These are phyloP conservation scores for Catharus bicknelli DNA, from an alignment of 2,113 vertebrate genomes.

Conservation along the genomic window DNA sequence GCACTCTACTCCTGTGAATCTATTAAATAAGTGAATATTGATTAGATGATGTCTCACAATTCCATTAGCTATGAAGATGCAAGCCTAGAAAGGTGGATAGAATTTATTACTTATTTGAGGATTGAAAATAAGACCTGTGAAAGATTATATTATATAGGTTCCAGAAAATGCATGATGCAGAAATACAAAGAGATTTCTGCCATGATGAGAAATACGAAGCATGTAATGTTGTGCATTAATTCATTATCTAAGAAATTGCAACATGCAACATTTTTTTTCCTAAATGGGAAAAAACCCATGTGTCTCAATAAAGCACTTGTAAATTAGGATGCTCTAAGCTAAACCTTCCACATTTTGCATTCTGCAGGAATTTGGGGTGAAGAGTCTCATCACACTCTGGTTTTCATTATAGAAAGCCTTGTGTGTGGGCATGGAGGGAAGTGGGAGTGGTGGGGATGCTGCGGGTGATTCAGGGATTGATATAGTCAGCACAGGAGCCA, in stretches of 20 bases:
- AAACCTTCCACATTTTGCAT: background rate
- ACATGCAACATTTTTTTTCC: background rate
- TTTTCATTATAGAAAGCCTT: background rate
- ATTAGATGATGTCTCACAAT: constrained; percentile 1
- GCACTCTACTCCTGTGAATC: background rate
- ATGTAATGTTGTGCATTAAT: background rate
- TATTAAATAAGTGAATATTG: constrained; percentile 50
- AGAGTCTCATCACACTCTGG: background rate
- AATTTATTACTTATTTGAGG: background rate
- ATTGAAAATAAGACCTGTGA: background rate
- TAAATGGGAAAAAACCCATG: accelerated
- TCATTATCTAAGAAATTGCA: background rate
- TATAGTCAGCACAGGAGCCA: background rate
- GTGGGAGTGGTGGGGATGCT: background rate
- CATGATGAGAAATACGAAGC: background rate
- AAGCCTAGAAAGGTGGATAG: background rate
- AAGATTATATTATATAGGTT: background rate
- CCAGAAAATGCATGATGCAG: background rate
- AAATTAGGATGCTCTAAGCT: background rate
- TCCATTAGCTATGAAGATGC: constrained; percentile 24
- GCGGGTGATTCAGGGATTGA: background rate
- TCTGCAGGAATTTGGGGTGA: background rate
- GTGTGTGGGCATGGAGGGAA: background rate
- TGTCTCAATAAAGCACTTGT: background rate
- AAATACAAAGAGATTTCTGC: background rate